Evolutionary conservation across 2,113 vertebrate genomes (phyloP).

Genomic region (Cyrtonyx montezumae): DNA sequence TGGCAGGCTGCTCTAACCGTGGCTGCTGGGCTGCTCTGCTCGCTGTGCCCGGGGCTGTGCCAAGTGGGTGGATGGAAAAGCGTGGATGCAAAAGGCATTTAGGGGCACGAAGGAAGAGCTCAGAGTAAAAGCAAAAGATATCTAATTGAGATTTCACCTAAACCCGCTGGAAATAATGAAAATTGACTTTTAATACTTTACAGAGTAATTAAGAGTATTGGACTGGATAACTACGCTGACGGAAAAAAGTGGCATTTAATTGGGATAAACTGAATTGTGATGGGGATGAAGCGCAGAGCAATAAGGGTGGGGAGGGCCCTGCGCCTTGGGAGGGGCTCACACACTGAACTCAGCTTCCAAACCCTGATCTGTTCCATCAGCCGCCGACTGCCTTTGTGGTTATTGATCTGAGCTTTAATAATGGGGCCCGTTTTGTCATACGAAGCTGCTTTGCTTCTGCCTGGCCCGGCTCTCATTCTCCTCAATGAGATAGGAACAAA

Average conservation of each 20-base stretch:
- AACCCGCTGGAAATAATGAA: conserved; percentile 71
- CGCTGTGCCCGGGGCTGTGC: background rate
- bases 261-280: conserved; percentile 38
- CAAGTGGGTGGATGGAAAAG: rapidly evolving
- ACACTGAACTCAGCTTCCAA: rapidly evolving
- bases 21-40: background rate
- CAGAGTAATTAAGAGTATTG: conserved; percentile 72
- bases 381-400: background rate
- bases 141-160: conserved; percentile 63
- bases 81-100: background rate
- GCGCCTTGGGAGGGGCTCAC: background rate
- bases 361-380: background rate
- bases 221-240: conserved; percentile 60
- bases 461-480: background rate
- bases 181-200: conserved; percentile 70
- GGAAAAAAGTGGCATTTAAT: conserved; percentile 57
- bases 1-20: background rate
- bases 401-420: conserved; percentile 16
- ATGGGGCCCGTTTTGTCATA: background rate
- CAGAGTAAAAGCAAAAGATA: background rate
- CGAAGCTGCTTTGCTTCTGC: background rate
- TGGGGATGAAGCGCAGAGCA: background rate
- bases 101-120: background rate
- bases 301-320: too few relatives aligned
- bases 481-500: conserved; percentile 32